Evolutionary conservation across 2,113 vertebrate species (phyloP).

Genomic region (Leuciscus idus): DNA sequence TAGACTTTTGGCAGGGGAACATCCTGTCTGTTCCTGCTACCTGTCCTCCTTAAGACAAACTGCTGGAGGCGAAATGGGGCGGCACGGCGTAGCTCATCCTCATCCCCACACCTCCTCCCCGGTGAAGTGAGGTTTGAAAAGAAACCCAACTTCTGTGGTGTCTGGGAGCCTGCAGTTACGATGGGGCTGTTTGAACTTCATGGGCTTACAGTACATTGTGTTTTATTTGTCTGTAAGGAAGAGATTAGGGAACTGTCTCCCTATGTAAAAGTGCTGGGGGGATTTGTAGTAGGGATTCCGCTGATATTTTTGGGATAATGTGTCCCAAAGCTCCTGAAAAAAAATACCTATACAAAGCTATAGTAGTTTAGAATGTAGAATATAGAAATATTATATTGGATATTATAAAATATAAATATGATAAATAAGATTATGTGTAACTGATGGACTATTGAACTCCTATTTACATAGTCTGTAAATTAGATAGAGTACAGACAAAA

Average conservation of each 20-base stretch:
- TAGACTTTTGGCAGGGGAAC: constrained; percentile 67
- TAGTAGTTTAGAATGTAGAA: not conserved
- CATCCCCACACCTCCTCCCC: constrained; percentile 12
- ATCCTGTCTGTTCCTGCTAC: constrained; percentile 56
- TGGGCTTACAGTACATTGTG: constrained; percentile 35
- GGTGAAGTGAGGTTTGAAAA: constrained; percentile 11
- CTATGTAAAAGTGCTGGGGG: constrained; percentile 33
- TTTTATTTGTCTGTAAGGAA: constrained; percentile 52
- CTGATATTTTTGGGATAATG: constrained; percentile 13
- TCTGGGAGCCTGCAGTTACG: constrained; percentile 41
- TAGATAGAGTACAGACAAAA: not conserved
- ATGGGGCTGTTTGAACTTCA: constrained; percentile 45
- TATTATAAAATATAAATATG: not conserved
- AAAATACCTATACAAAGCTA: no score
- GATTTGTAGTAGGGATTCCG: constrained; percentile 17
- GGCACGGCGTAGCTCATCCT: constrained; percentile 36
- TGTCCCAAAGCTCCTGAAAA: not conserved
- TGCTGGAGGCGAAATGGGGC: constrained; percentile 19
- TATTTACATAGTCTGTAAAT: not conserved
- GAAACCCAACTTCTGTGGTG: constrained; percentile 23
- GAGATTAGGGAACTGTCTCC: constrained; percentile 25
- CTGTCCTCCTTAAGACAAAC: constrained; percentile 52
- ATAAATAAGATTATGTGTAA: not conserved
- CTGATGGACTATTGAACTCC: not conserved
- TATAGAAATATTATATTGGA: not conserved